Conservation (phyloP, 2,113 vertebrate genomes). For the Pygoscelis antarcticus region DNA sequence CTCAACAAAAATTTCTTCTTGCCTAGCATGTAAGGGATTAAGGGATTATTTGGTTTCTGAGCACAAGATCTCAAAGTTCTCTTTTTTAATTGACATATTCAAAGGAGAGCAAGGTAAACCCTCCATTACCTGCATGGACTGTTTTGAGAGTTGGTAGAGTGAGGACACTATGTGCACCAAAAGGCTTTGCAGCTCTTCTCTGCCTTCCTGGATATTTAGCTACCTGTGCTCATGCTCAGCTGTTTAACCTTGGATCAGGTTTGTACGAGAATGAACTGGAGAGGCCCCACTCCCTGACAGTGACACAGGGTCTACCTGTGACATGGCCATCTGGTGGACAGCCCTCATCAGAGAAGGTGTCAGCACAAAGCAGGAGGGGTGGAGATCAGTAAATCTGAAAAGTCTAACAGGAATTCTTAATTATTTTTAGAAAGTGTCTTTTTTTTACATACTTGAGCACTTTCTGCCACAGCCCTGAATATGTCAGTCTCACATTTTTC, state of each 20-base stretch:
- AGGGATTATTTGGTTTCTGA: neutral
- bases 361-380: neutral
- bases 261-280: neutral
- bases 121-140: neutral
- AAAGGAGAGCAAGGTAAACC: neutral
- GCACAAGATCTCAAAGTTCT: neutral
- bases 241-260: neutral
- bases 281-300: neutral
- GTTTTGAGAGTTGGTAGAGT: neutral
- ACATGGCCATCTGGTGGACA: neutral
- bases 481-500: neutral
- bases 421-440: neutral
- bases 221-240: neutral
- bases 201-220: neutral
- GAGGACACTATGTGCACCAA: neutral
- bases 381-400: neutral
- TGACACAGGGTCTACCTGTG: neutral
- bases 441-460: neutral
- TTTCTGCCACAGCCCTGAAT: neutral
- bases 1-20: neutral
- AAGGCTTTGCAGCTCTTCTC: neutral
- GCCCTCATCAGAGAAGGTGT: neutral
- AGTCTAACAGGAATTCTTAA: neutral
- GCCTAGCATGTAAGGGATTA: neutral
- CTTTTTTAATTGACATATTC: neutral